phyloP scores from a whole-genome alignment of 2,888 invertebrate genomes.

The Machimus rusticus region DNA sequence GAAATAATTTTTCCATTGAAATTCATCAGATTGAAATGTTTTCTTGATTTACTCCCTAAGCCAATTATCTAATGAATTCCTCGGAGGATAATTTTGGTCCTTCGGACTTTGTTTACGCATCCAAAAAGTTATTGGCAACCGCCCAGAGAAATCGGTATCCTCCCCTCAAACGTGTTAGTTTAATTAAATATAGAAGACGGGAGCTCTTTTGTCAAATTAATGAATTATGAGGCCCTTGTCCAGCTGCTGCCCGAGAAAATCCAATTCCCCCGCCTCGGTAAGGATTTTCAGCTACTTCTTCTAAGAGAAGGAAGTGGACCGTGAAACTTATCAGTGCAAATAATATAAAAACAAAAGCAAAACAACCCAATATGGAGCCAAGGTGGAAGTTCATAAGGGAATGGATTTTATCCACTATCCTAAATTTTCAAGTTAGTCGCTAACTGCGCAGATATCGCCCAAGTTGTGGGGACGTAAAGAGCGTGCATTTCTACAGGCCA shows the following conservation, averaged over 20 bases:
- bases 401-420: background rate
- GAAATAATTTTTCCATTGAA: conserved; percentile 43
- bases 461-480: background rate
- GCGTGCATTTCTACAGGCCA: background rate
- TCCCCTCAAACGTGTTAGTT: background rate
- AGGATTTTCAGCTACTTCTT: background rate
- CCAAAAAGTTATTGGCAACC: conserved; percentile 9
- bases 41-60: conserved; percentile 47
- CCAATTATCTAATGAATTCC: conserved; percentile 47
- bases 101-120: background rate
- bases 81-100: conserved; percentile 15
- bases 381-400: background rate
- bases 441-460: background rate
- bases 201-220: background rate
- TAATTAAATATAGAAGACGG: conserved; percentile 10
- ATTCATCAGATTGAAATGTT: conserved; percentile 44
- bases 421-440: background rate
- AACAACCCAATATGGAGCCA: background rate
- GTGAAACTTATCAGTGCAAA: background rate
- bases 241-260: background rate
- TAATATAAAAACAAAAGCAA: background rate
- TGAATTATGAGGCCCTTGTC: background rate
- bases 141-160: background rate
- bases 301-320: background rate
- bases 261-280: background rate